These are phyloP conservation scores for Epizoanthus stellaris DNA, from an alignment of 92 coral and sea anemone genomes.

Conservation along the genomic window DNA sequence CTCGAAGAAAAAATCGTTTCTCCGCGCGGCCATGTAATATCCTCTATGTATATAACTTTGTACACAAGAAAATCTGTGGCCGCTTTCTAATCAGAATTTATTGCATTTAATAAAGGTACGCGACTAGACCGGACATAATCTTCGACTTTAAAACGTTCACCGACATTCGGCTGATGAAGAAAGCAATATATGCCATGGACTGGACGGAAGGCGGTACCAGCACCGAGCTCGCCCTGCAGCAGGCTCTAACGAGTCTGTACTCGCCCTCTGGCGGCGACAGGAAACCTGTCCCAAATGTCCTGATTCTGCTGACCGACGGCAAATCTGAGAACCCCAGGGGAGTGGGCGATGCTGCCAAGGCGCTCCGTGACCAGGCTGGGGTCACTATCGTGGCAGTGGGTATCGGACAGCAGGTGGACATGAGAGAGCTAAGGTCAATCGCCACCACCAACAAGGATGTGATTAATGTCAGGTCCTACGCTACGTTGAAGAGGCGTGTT, in stretches of 20 bases:
- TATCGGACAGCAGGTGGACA: constrained; percentile 73
- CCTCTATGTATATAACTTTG: no score
- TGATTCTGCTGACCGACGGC: constrained; percentile 73
- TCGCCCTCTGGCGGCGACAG: constrained; percentile 9
- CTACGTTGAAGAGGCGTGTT: constrained; percentile 53
- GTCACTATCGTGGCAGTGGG: constrained; percentile 82
- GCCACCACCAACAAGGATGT: constrained; percentile 68
- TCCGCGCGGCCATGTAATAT: no score
- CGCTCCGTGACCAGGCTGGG: constrained; percentile 52
- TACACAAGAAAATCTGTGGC: neutral
- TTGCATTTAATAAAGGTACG: constrained; percentile 19
- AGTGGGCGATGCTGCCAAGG: constrained; percentile 67
- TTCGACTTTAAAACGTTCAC: constrained; percentile 11
- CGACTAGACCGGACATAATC: constrained; percentile 45
- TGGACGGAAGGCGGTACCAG: constrained; percentile 31
- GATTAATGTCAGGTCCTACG: constrained; percentile 60
- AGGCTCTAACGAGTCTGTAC: neutral
- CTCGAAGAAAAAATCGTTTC: no score
- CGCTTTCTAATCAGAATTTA: neutral
- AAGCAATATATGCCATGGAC: constrained; percentile 29
- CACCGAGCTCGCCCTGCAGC: neutral
- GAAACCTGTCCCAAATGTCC: constrained; percentile 49
- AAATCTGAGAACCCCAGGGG: constrained; percentile 59
- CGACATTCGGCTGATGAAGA: constrained; percentile 18
- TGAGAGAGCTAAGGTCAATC: constrained; percentile 68